Percentiles rank a stretch among this genome's conserved stretches.
phyloP scores from a whole-genome alignment of 2,797 vertebrate genomes.

The Neopelma chrysocephalum region DNA sequence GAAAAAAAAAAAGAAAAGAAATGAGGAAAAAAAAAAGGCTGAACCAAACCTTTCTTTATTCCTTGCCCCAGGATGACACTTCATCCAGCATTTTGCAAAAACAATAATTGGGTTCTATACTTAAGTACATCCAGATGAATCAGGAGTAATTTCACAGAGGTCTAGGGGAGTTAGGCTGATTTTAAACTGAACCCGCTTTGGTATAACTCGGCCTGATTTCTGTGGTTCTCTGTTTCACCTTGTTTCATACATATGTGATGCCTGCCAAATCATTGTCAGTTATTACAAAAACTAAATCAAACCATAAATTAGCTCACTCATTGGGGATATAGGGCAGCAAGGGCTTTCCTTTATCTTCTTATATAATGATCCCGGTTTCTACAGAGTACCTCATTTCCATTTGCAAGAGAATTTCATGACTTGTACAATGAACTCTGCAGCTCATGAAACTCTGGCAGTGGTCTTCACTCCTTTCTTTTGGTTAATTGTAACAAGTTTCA shows the following conservation, averaged over 20 bases:
- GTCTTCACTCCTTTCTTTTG: background rate
- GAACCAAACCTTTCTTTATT: background rate
- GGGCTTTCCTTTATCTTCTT: background rate
- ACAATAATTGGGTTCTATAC: background rate
- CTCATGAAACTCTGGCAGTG: background rate
- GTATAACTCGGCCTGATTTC: background rate
- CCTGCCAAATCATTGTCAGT: background rate
- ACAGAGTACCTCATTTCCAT: slow-evolving; percentile 1
- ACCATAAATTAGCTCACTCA: background rate
- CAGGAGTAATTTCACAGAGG: background rate
- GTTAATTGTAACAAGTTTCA: slow-evolving; percentile 11
- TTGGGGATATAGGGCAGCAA: background rate
- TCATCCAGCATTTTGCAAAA: background rate
- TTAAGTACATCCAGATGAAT: background rate
- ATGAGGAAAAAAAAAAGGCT: accelerated
- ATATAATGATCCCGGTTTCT: background rate
- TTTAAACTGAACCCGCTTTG: background rate
- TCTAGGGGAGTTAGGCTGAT: background rate
- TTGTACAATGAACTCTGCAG: background rate
- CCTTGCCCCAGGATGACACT: background rate
- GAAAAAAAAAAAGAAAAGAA: accelerated
- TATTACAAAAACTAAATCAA: slow-evolving; percentile 25
- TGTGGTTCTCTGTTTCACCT: background rate
- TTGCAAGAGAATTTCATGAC: slow-evolving; percentile 20
- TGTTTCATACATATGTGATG: background rate